Conservation (phyloP, 2,888 invertebrate genomes). For the Sphinx pinastri region DNA sequence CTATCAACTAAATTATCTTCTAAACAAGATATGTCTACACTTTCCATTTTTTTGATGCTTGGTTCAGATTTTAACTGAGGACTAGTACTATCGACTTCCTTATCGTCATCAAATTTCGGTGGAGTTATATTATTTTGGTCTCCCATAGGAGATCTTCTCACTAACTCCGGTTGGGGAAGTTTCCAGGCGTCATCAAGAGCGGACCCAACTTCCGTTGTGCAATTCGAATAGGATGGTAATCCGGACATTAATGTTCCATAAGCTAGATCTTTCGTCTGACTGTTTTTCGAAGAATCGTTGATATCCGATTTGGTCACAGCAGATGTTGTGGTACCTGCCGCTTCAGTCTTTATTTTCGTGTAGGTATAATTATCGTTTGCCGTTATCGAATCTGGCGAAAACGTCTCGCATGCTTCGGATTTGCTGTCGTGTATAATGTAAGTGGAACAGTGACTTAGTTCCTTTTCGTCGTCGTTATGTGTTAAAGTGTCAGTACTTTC, state of each 20-base stretch:
- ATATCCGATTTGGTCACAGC: slow-evolving; percentile 61
- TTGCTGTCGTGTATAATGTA: slow-evolving; percentile 74
- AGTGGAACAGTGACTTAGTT: slow-evolving; percentile 69
- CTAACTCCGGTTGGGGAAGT: slow-evolving; percentile 66
- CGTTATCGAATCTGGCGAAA: slow-evolving; percentile 75
- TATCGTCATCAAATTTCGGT: slow-evolving; percentile 46
- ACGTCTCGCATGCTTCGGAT: slow-evolving; percentile 69
- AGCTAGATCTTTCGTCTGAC: slow-evolving; percentile 71
- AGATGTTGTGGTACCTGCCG: slow-evolving; percentile 55
- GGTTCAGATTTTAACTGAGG: slow-evolving; percentile 57
- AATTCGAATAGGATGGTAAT: slow-evolving; percentile 71
- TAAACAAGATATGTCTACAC: slow-evolving; percentile 69
- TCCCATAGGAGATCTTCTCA: slow-evolving; percentile 63
- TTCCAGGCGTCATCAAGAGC: slow-evolving; percentile 66
- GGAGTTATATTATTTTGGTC: slow-evolving; percentile 54
- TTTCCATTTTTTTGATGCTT: slow-evolving; percentile 67
- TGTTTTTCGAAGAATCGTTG: slow-evolving; percentile 67
- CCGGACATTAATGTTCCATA: slow-evolving; percentile 72
- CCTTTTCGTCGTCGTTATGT: slow-evolving; percentile 70
- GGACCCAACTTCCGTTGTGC: slow-evolving; percentile 66
- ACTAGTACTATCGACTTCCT: slow-evolving; percentile 44
- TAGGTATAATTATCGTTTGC: slow-evolving; percentile 72
- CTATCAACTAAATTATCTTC: slow-evolving; percentile 55
- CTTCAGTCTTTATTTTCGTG: slow-evolving; percentile 69
- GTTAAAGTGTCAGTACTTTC: slow-evolving; percentile 74